Evolutionary conservation across 2,113 vertebrate genomes (phyloP), one percentile per base, ranked within the genome.

Genomic region (Mormyrus iriodes): DNA sequence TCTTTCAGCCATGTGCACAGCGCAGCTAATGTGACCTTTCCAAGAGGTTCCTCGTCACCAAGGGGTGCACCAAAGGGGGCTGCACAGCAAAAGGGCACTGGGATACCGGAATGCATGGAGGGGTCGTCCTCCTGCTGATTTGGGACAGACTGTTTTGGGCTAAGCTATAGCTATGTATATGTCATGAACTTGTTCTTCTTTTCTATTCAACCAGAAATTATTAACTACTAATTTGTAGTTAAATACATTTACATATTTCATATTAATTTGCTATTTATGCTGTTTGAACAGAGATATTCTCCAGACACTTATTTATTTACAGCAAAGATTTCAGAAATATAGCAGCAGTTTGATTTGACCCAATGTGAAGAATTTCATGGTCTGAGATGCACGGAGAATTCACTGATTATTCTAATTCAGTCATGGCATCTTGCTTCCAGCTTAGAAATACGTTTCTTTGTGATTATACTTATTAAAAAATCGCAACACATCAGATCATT

Each of bases 21-120:
- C 89, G 90, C 91, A 94, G 91, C 90, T 93, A 92, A 93, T 90
- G 91, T 94, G 94, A 95, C 94, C 94, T 95, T 94, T 93, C 12
- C 85, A 90, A 90, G 93, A 90, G 90, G 92, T 93, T 94, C 91
- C 91, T 94, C 90, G 76, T 92, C 93, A 92, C 88, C 91, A 35
- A 44, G 76, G 82, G 44, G 5, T 83, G 83, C 88, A 92, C 90
- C 92, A 53, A 91, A 73, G 53, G 89, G 90, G 91, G 49, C 7
- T 90, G 42, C 91, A 90, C 91, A 91, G 88, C 90, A 90, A 94
- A 94, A 94, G 94, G 93, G 93, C 91, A 94, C 89, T 73, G 61
- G 27, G 89, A 91, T 84, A 52, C 90, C 61, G 89, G 90, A 90
- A 88, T 91, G 52, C 19, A 87, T 90, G 86, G 3, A 51, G 24